Evolutionary conservation across 1,140 invertebrate genomes (phyloP), one percentile per base, ranked within the genome.

Genomic region (Oryzaephilus surinamensis): DNA sequence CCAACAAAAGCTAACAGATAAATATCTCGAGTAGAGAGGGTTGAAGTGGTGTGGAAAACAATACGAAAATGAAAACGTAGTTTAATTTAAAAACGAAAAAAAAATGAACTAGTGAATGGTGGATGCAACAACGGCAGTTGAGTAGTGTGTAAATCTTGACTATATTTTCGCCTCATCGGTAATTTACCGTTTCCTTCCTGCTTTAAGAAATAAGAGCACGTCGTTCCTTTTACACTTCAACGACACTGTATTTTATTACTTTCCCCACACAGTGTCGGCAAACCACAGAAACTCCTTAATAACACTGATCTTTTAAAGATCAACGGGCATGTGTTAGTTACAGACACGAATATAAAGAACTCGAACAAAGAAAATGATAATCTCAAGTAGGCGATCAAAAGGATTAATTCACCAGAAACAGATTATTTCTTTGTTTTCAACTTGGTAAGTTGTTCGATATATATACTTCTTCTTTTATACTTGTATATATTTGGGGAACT

Each of bases 301-400:
- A 51, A 45, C 33, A 32, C 43, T 51, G 46, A 51, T 51, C 50
- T 51, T 51, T 51, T 43, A 51, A 51, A 51, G 50, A 51, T 51
- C 46, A 46, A 41, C 6, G 6, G 4, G 35, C 46, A 45, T 49
- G 46, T 48, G 50, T 51, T 51, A 46, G 46, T 46, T 48, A 51
- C 46, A 46, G 46, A 38, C 23, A 40, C 38, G 46, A 49, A 41
- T 51, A 48, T 49, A 49, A 49, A 51, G 39, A 42, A 38, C 36
- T 37, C 20, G 27, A 49, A 45, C 40, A 45, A 48, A 43, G 46
- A 31, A 46, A 48, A 51, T 51, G 49, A 45, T 51, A 48, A 51
- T 51, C 41, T 41, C 31, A 24, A 30, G 40, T 20, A 32, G 39
- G 30, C 32, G 46, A 42, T 45, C 46, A 49, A 51, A 48, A 24